These are phyloP conservation scores for Cynopterus brachyotis DNA, from an alignment of 2,113 vertebrate species.

Conservation along the genomic window DNA sequence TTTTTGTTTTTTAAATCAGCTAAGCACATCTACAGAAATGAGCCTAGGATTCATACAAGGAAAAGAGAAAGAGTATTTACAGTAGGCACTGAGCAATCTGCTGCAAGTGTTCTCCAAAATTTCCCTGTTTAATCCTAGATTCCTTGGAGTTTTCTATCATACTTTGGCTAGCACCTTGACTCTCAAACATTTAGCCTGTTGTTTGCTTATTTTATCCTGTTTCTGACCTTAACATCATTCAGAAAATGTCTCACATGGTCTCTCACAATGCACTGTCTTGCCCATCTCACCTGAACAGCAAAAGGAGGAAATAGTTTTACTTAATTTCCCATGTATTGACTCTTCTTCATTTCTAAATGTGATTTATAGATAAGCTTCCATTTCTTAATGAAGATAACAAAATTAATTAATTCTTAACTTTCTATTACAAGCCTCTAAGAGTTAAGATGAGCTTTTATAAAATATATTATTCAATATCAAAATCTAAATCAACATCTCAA, in stretches of 20 bases:
- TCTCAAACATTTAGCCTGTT: neutral
- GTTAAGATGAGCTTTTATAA: neutral
- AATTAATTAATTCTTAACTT: neutral
- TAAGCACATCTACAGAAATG: neutral
- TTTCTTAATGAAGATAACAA: neutral
- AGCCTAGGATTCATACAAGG: neutral
- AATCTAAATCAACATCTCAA: slow-evolving; percentile 19
- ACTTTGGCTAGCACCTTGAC: neutral
- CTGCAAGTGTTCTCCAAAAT: neutral
- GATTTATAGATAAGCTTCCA: neutral
- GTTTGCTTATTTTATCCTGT: neutral
- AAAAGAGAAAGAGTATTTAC: neutral
- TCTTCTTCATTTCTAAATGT: neutral
- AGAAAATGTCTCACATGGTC: neutral
- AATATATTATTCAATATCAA: neutral
- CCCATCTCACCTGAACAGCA: neutral
- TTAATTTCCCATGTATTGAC: neutral
- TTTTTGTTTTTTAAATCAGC: neutral
- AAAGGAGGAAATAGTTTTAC: neutral
- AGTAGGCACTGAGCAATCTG: neutral
- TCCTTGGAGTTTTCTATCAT: neutral
- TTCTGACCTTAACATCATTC: neutral
- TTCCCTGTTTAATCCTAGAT: neutral
- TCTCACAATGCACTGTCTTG: neutral
- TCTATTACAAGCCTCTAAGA: neutral